Evolutionary conservation across 2,797 vertebrate genomes (phyloP).

Genomic region (Setipinna tenuifilis): DNA sequence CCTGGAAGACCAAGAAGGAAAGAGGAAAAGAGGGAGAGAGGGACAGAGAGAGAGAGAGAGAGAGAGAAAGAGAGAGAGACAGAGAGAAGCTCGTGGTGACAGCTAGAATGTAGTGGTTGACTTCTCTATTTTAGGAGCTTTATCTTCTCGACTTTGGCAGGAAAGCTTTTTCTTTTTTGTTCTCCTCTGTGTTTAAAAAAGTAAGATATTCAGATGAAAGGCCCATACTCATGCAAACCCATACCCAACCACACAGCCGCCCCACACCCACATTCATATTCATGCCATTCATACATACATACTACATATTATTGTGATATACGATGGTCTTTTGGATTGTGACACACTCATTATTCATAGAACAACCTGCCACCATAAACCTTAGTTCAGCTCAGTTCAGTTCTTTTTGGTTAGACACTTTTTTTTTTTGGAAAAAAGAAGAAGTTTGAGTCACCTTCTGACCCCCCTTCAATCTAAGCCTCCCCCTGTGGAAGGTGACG

Average conservation of each 20-base stretch:
- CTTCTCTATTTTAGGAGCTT: constrained; percentile 66
- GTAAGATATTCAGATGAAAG: constrained; percentile 25
- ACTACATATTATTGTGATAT: neutral
- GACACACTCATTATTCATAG: neutral
- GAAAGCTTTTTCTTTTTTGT: constrained; percentile 47
- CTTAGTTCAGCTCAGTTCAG: neutral
- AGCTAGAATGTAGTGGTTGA: constrained; percentile 68
- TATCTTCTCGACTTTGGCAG: constrained; percentile 65
- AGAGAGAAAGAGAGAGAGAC: constrained; percentile 14
- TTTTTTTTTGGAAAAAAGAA: neutral
- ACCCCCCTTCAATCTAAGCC: constrained; percentile 8
- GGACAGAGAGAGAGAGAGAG: constrained; percentile 28
- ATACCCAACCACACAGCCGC: constrained; percentile 34
- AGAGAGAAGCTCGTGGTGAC: constrained; percentile 53
- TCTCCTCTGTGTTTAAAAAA: constrained; percentile 38
- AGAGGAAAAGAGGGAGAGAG: constrained; percentile 25
- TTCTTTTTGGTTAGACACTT: neutral
- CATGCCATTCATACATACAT: neutral
- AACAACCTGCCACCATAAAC: neutral
- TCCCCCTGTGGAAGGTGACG: constrained; percentile 20
- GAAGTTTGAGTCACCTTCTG: neutral
- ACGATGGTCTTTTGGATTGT: neutral
- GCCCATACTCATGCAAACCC: constrained; percentile 47
- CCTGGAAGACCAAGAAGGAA: constrained; percentile 45
- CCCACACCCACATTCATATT: constrained; percentile 20